Evolutionary conservation across 2,888 invertebrate species (phyloP).

Genomic region (Lomographa bimaculata): DNA sequence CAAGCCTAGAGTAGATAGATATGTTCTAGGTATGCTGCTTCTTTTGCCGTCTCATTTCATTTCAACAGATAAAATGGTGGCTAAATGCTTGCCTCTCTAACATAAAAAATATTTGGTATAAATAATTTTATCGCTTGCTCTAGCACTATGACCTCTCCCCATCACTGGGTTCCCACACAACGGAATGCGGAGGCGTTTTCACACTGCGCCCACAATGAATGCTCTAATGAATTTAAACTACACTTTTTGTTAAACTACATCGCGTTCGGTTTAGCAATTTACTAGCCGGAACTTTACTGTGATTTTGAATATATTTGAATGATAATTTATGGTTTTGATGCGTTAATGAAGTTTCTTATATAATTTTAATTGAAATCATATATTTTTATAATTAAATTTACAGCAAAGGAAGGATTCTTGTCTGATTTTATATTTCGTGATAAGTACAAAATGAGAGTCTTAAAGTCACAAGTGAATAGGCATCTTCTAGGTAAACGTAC

Average conservation of each 20-base stretch:
- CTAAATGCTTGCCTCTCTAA: no score
- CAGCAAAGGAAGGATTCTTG: no score
- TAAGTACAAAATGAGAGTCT: no score
- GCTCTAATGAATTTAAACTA: conserved; percentile 40
- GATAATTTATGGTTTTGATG: conserved; percentile 6
- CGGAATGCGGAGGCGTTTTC: conserved; percentile 50
- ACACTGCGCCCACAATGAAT: conserved; percentile 49
- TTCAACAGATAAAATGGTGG: no score
- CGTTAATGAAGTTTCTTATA: conserved; percentile 2
- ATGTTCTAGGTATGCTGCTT: no score
- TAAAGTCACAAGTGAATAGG: no score
- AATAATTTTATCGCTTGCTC: conserved; percentile 17
- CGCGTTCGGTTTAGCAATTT: conserved; percentile 19
- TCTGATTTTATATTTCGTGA: no score
- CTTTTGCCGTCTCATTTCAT: no score
- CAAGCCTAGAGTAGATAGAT: no score
- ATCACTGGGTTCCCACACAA: conserved; percentile 44
- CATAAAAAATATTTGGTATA: no score
- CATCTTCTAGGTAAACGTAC: no score
- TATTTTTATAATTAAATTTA: no score
- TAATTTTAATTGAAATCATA: conserved; percentile 5
- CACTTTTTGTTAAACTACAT: conserved; percentile 24
- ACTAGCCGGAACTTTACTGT: conserved; percentile 7
- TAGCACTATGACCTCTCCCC: conserved; percentile 9
- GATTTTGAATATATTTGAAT: conserved; percentile 7